Evolutionary conservation across 2,797 vertebrate genomes (phyloP).

Genomic region (Parauchenoglanis punctatus): DNA sequence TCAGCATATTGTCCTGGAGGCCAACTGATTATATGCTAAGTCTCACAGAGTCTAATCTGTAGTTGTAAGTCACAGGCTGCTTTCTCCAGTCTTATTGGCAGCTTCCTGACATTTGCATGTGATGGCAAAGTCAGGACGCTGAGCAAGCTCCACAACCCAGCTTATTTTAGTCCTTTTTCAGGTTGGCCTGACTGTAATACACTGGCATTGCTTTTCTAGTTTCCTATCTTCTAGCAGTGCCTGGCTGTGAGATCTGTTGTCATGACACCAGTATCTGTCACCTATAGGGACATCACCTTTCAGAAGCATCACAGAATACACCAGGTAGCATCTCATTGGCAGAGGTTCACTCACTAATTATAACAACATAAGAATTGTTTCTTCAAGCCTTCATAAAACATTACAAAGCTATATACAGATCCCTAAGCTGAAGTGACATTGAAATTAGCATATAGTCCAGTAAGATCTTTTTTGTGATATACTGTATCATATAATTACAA

Average conservation of each 20-base stretch:
- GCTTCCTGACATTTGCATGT: conserved; percentile 24
- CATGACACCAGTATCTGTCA: neutral
- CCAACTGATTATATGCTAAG: neutral
- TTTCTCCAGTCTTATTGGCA: conserved; percentile 65
- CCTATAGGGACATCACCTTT: neutral
- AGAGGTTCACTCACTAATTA: neutral
- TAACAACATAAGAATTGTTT: neutral
- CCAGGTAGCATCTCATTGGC: neutral
- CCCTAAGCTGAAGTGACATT: neutral
- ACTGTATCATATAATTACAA: neutral
- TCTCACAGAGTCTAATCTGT: conserved; percentile 61
- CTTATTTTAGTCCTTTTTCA: conserved; percentile 25
- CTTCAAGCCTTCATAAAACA: neutral
- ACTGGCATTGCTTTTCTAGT: conserved; percentile 34
- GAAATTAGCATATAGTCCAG: conserved; percentile 13
- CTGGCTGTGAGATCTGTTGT: conserved; percentile 6
- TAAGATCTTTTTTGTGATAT: conserved; percentile 18
- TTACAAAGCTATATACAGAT: neutral
- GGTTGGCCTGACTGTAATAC: conserved; percentile 44
- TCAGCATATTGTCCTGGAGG: conserved; percentile 41
- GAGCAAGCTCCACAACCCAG: conserved; percentile 1
- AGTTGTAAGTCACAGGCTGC: conserved; percentile 68
- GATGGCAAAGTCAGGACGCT: conserved; percentile 51
- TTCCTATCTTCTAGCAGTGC: conserved; percentile 13
- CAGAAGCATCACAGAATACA: neutral